Percentiles rank a stretch among this genome's conserved stretches.
Conservation (phyloP, 2,113 vertebrate species). For the Empidonax traillii region DNA sequence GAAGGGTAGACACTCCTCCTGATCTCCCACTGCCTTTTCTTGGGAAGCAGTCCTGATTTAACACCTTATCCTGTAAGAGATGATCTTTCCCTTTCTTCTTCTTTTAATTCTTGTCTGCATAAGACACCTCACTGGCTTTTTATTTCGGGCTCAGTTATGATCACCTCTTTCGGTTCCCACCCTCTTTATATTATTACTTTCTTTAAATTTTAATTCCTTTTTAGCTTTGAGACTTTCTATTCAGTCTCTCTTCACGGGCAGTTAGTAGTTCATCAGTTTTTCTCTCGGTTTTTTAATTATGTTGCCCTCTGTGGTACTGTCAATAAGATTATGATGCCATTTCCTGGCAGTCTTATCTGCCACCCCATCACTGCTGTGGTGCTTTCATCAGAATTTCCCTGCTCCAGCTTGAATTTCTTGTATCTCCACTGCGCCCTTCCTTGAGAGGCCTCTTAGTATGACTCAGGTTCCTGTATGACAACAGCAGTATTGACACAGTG, state of each 20-base stretch:
- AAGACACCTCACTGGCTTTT: not conserved
- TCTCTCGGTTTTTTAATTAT: not conserved
- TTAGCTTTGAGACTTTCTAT: not conserved
- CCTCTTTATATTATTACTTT: not conserved
- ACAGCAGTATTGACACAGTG: not conserved
- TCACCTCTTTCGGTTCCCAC: not conserved
- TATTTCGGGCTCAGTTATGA: not conserved
- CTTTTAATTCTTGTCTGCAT: not conserved
- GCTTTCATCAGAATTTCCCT: slow-evolving; percentile 6
- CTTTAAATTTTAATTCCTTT: not conserved
- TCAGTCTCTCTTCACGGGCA: not conserved
- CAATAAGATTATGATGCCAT: not conserved
- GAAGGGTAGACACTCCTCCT: not conserved
- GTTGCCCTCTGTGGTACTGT: not conserved
- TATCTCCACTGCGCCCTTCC: not conserved
- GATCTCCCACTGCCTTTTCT: not conserved
- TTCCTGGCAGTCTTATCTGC: not conserved
- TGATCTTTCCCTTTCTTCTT: not conserved
- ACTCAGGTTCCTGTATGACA: slow-evolving; percentile 34
- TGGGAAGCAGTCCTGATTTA: not conserved
- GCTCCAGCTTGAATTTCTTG: not conserved
- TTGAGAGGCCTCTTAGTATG: not conserved
- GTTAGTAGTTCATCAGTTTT: not conserved
- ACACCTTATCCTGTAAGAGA: not conserved
- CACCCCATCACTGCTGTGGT: not conserved